A percentile compares a stretch with the other conserved stretches of the same genome.
phyloP scores from a whole-genome alignment of 2,797 vertebrate genomes.

The Heterohyrax brucei region DNA sequence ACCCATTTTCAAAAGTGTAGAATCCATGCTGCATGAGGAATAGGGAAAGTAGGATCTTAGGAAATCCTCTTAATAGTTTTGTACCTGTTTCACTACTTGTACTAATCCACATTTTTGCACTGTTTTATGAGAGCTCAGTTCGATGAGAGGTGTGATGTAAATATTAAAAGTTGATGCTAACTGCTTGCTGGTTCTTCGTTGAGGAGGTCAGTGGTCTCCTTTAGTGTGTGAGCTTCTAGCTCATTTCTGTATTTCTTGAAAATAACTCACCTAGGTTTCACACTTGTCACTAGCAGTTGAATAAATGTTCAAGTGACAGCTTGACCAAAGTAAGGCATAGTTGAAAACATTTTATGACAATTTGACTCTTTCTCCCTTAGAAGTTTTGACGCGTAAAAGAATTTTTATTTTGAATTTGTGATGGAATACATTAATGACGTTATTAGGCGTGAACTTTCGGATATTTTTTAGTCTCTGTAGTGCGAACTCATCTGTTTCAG shows the following conservation, averaged over 20 bases:
- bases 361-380: constrained; percentile 22
- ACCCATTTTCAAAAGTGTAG: constrained; percentile 8
- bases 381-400: constrained; percentile 68
- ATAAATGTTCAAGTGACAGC: constrained; percentile 62
- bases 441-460: not conserved
- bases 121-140: not conserved
- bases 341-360: constrained; percentile 24
- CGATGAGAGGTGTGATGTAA: constrained; percentile 53
- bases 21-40: constrained; percentile 10
- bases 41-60: constrained; percentile 20
- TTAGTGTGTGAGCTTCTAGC: constrained; percentile 50
- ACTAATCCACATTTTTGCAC: not conserved
- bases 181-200: constrained; percentile 57
- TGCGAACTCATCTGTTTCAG: constrained; percentile 63
- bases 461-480: not conserved
- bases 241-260: constrained; percentile 41
- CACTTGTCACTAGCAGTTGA: constrained; percentile 24
- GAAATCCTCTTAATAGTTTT: constrained; percentile 2
- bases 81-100: not conserved
- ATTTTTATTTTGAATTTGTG: constrained; percentile 66
- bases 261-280: constrained; percentile 7
- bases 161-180: constrained; percentile 55
- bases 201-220: constrained; percentile 39
- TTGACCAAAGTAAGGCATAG: not conserved
- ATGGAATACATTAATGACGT: not conserved